A percentile compares a stretch with the other conserved stretches of the same genome.
Evolutionary conservation across 2,113 vertebrate genomes (phyloP).

Genomic region (Nansenia antarctica): DNA sequence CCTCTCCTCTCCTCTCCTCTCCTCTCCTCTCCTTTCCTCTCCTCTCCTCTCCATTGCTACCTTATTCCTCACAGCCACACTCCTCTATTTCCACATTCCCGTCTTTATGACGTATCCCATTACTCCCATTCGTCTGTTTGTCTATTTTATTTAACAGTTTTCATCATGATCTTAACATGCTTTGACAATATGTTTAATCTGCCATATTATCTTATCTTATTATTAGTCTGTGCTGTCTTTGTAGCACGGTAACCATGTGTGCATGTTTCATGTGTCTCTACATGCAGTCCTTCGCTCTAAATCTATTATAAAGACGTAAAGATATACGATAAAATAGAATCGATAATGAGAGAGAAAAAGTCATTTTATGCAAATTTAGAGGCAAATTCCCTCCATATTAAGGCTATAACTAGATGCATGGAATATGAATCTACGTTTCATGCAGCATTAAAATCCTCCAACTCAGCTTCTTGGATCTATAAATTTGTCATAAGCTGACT

Average conservation of each 20-base stretch:
- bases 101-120: too few species aligned
- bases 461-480: constrained; percentile 6
- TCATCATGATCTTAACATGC: too few species aligned
- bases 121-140: neutral
- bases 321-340: constrained; percentile 48
- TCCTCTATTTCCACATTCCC: neutral
- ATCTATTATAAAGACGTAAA: constrained; percentile 30
- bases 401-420: constrained; percentile 34
- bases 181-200: constrained; percentile 33
- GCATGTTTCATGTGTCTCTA: constrained; percentile 16
- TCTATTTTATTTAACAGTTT: neutral
- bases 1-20: neutral
- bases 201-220: neutral
- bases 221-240: constrained; percentile 19
- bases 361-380: constrained; percentile 41
- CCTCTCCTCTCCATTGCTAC: neutral
- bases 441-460: constrained; percentile 26
- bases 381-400: constrained; percentile 33
- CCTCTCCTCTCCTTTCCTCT: neutral
- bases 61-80: neutral
- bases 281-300: constrained; percentile 1
- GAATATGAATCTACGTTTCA: constrained; percentile 34
- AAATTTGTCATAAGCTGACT: constrained; percentile 48
- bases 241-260: constrained; percentile 46
- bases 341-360: constrained; percentile 44